Evolutionary conservation across 37 sponge, comb jelly and placozoan species (phyloP), one percentile per base, ranked within the genome.

Genomic region (Halisarca cf. caerulea): DNA sequence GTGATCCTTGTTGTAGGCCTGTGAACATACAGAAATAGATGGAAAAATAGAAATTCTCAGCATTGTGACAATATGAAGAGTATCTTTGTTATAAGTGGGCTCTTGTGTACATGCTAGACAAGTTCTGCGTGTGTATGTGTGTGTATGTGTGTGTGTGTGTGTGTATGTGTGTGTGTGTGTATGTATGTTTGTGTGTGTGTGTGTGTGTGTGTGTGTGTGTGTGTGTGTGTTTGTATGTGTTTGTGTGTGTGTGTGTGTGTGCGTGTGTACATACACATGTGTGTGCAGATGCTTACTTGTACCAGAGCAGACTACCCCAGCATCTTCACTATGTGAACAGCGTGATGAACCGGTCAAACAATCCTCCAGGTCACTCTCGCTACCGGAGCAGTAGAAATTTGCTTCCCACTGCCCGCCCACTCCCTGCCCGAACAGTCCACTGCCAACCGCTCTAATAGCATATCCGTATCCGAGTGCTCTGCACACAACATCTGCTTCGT

Each of bases 101-200:
- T n/a, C n/a, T n/a, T n/a, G n/a, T n/a, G n/a, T n/a, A n/a, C n/a
- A n/a, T n/a, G n/a, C n/a, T n/a, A n/a, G n/a, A n/a, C n/a, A n/a
- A n/a, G 11, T 47, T 47, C 11, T 47, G 51, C 11, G 51, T 47
- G 51, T 47, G 51, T 47, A 11, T 47, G 51, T 68, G 35, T 61
- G 64, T 61, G 64, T 74, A 21, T 61, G 64, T 61, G 64, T 61
- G 64, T 61, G 64, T 61, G 64, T 40, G 78, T 74, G 47, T 45
- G 47, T 74, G 78, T 44, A 37, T 74, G 78, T 45, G 47, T 74
- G 44, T 74, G 47, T 40, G 47, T 44, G 47, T 45, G 78, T 45
- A 21, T 74, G 37, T 44, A 20, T 74, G 37, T 44, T 11, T 74
- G 47, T 45, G 47, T 74, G 44, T 21, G 37, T 21, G 47, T 44